Conservation (phyloP, 2,113 vertebrate species). For the Anseranas semipalmata region DNA sequence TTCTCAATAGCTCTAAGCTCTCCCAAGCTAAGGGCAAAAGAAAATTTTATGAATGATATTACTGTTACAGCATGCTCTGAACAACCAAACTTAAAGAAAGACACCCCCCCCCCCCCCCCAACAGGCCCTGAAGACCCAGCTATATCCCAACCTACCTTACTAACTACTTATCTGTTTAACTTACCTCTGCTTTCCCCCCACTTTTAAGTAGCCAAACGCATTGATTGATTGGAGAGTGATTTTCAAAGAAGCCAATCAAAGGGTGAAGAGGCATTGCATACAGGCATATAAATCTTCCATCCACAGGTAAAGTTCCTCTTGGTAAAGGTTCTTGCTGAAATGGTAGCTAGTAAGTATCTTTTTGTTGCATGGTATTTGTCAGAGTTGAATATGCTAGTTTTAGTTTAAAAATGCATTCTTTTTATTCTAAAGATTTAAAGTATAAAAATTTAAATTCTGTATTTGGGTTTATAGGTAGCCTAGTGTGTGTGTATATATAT, state of each 20-base stretch:
- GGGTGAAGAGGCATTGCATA: not conserved
- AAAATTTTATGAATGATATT: not conserved
- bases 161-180: fast-evolving
- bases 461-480: not conserved
- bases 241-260: not conserved
- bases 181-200: fast-evolving
- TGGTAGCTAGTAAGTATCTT: not conserved
- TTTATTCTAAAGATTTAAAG: fast-evolving
- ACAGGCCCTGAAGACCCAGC: fast-evolving
- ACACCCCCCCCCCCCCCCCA: too few relatives aligned
- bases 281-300: not conserved
- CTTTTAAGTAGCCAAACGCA: not conserved
- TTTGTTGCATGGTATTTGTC: fast-evolving
- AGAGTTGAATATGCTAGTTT: fast-evolving
- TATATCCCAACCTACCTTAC: fast-evolving
- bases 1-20: not conserved
- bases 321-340: fast-evolving
- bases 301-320: fast-evolving
- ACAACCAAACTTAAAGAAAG: not conserved
- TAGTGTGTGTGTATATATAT: too few relatives aligned
- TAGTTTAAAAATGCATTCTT: not conserved
- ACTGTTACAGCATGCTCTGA: too few relatives aligned
- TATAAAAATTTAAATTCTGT: not conserved
- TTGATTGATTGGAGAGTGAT: not conserved
- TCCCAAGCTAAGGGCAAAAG: fast-evolving